phyloP scores from a whole-genome alignment of 2,113 vertebrate species.

The Natator depressus region DNA sequence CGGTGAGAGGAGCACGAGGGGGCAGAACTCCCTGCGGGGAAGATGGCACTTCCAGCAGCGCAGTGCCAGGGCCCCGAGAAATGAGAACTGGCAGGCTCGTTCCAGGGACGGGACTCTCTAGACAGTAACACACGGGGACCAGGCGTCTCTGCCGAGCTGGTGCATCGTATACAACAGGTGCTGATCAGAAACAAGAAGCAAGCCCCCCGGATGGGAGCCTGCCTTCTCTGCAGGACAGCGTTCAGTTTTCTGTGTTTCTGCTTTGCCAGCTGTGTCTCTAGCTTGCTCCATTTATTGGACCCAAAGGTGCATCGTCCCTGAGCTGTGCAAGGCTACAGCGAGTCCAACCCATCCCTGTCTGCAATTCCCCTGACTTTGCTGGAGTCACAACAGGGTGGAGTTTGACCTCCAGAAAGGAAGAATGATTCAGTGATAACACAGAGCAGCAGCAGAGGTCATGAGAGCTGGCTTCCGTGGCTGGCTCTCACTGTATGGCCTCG shows the following conservation, averaged over 20 bases:
- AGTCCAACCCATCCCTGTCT: neutral
- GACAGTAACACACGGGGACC: fast-evolving
- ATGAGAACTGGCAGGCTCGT: fast-evolving
- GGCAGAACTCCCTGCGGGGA: neutral
- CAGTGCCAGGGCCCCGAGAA: neutral
- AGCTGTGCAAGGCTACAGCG: neutral
- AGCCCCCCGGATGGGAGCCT: neutral
- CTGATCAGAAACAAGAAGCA: neutral
- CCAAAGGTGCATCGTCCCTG: neutral
- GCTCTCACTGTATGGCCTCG: neutral
- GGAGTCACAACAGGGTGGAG: neutral
- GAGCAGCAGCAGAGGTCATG: fast-evolving
- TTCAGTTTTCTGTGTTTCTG: neutral
- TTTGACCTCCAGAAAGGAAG: neutral
- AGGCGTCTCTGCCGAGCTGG: neutral
- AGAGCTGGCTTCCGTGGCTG: neutral
- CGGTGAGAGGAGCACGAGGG: neutral
- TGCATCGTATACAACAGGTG: neutral
- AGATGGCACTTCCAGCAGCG: fast-evolving
- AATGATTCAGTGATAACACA: neutral
- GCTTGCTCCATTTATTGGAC: neutral
- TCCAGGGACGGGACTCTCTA: neutral
- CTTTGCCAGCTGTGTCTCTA: neutral
- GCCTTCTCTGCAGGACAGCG: neutral
- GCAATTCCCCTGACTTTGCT: neutral